These are phyloP conservation scores for Coregonus clupeaformis DNA, from an alignment of 2,113 vertebrate genomes.

Conservation along the genomic window DNA sequence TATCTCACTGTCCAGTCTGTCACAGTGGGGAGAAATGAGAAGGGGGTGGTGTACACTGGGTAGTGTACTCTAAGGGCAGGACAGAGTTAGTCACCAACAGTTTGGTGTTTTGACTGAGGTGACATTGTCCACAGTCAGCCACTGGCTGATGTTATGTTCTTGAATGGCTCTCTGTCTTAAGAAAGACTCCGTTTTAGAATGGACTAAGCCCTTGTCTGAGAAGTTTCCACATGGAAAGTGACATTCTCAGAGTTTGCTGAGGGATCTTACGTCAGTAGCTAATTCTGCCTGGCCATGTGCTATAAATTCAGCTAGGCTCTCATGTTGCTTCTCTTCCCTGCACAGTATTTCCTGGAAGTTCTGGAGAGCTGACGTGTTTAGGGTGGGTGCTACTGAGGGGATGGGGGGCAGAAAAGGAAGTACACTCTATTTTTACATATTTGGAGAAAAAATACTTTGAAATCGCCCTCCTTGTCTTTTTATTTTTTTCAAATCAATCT, in stretches of 20 bases:
- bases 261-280: slow-evolving; percentile 24
- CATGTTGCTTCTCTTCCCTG: slow-evolving; percentile 30
- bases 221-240: slow-evolving; percentile 16
- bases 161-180: too few relatives aligned
- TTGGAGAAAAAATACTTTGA: not conserved
- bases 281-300: slow-evolving; percentile 22
- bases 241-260: slow-evolving; percentile 22
- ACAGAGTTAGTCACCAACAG: not conserved
- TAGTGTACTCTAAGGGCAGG: not conserved
- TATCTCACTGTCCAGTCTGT: slow-evolving; percentile 8
- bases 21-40: slow-evolving; percentile 1
- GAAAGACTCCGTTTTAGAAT: slow-evolving; percentile 17
- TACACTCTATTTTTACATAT: slow-evolving; percentile 11
- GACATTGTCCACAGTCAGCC: too few relatives aligned
- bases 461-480: not conserved
- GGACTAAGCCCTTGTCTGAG: slow-evolving; percentile 12
- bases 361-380: slow-evolving; percentile 12
- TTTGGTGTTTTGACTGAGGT: slow-evolving; percentile 13
- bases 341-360: slow-evolving; percentile 14
- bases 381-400: slow-evolving; percentile 14
- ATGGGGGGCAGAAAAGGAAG: slow-evolving; percentile 23
- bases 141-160: slow-evolving; percentile 3
- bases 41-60: not conserved
- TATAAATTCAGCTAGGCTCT: slow-evolving; percentile 22
- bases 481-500: not conserved